Percentiles rank a stretch among this genome's conserved stretches.
phyloP scores from a whole-genome alignment of 2,797 vertebrate genomes.

The Gobio occitaniae region DNA sequence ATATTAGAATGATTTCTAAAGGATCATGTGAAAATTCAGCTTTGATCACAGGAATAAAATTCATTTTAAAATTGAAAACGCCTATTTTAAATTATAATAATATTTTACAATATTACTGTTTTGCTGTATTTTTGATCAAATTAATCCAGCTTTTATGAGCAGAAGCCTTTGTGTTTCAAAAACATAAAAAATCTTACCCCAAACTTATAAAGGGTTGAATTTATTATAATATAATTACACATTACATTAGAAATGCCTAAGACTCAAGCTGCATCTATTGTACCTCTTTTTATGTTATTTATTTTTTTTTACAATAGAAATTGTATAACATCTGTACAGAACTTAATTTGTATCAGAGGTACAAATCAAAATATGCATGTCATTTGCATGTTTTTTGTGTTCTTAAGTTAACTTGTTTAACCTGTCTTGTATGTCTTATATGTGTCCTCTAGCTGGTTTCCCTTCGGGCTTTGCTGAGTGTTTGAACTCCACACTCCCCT shows the following conservation, averaged over 20 bases:
- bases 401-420: slow-evolving; percentile 1
- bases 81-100: background rate
- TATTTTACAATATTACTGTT: background rate
- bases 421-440: background rate
- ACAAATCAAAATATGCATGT: background rate
- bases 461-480: slow-evolving; percentile 27
- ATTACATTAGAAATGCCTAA: background rate
- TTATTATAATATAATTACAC: background rate
- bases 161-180: too few relatives aligned
- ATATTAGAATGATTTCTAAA: background rate
- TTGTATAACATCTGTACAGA: background rate
- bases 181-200: too few relatives aligned
- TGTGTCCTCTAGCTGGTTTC: background rate
- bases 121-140: background rate
- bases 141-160: too few relatives aligned
- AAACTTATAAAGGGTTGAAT: background rate
- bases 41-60: background rate
- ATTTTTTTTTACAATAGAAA: background rate
- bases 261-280: background rate
- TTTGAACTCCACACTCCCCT: slow-evolving; percentile 13
- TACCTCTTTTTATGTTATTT: too few relatives aligned
- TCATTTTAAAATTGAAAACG: too few relatives aligned
- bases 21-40: background rate
- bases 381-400: background rate
- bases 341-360: background rate